A percentile compares a stretch with the other conserved stretches of the same genome.
phyloP scores from a whole-genome alignment of 1,140 invertebrate genomes.

The Drosophila grimshawi region DNA sequence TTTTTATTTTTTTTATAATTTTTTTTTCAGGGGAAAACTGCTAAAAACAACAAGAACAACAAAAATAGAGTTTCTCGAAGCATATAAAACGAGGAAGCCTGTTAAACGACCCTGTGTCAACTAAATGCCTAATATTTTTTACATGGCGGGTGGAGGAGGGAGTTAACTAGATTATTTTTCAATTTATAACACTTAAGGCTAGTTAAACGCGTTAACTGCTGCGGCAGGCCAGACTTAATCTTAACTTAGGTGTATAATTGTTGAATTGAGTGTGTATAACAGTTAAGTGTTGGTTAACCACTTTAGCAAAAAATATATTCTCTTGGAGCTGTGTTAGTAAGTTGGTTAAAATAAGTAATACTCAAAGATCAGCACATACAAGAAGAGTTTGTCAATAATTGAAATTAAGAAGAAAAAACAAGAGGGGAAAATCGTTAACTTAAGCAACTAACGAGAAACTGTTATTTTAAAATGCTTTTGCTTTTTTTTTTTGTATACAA shows the following conservation, averaged over 20 bases:
- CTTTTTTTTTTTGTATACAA: conserved; percentile 15
- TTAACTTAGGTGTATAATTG: conserved; percentile 44
- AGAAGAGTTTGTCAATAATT: conserved; percentile 46
- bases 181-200: conserved; percentile 42
- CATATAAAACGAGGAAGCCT: conserved; percentile 77
- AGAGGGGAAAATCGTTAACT: conserved; percentile 36
- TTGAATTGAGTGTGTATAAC: conserved; percentile 50
- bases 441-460: conserved; percentile 51
- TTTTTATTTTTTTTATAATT: conserved; percentile 12
- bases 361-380: conserved; percentile 51
- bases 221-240: conserved; percentile 38
- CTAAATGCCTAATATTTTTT: background rate
- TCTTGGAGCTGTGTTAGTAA: conserved; percentile 67
- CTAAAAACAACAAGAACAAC: conserved; percentile 81
- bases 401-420: conserved; percentile 46
- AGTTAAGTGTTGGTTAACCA: conserved; percentile 38
- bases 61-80: conserved; percentile 84
- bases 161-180: background rate
- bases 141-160: background rate
- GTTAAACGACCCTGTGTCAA: conserved; percentile 37
- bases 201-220: conserved; percentile 12
- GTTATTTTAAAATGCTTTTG: conserved; percentile 46
- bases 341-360: conserved; percentile 58
- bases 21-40: conserved; percentile 39
- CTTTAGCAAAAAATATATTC: conserved; percentile 31